Evolutionary conservation across 2,797 vertebrate genomes (phyloP).

Genomic region (Girardinus metallicus): DNA sequence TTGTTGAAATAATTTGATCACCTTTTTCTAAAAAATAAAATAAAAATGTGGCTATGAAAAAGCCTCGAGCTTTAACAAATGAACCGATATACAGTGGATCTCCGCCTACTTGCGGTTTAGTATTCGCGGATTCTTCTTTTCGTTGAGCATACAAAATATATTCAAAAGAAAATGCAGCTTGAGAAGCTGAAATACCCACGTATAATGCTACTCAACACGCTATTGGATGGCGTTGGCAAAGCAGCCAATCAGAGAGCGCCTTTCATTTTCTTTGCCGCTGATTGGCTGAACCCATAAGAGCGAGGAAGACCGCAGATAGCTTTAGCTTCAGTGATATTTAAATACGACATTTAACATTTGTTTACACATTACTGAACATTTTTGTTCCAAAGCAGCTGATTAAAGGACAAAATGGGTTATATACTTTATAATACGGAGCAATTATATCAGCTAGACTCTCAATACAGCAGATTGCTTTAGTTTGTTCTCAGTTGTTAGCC

Average conservation of each 20-base stretch:
- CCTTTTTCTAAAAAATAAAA: neutral
- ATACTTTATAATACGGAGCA: neutral
- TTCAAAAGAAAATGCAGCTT: neutral
- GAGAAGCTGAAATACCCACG: neutral
- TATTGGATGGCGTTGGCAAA: neutral
- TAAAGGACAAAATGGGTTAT: neutral
- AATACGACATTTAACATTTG: neutral
- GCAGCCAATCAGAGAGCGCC: neutral
- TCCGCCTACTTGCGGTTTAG: neutral
- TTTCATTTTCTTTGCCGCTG: neutral
- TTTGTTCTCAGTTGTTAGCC: conserved; percentile 3
- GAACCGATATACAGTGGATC: neutral
- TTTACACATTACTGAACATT: neutral
- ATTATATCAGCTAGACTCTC: neutral
- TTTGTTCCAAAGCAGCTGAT: neutral
- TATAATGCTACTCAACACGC: neutral
- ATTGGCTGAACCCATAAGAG: neutral
- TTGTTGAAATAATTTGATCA: neutral
- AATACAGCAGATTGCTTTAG: neutral
- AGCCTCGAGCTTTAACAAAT: neutral
- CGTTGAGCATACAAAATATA: neutral
- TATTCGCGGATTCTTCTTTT: neutral
- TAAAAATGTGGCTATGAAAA: neutral
- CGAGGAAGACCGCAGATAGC: neutral
- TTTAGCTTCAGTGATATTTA: no score